Base-by-base conservation (phyloP, 2,888 invertebrate genomes). In the Drosophila quinaria region DNA sequence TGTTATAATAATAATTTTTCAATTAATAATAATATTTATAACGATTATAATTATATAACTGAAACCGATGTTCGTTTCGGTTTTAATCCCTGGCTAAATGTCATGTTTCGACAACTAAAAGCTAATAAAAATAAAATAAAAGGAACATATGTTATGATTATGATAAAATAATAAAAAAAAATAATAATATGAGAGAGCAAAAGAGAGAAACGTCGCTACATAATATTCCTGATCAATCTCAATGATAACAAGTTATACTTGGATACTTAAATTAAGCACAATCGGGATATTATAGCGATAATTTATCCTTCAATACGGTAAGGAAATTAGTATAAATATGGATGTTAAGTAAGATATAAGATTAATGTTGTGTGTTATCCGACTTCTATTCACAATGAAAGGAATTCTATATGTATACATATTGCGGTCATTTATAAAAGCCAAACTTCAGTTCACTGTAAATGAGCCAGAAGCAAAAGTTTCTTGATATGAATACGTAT, bases 401-500 rank as follows among this genome's bases (percentile, higher is more conserved):
- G 15, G 22, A 37, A 55, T n/a, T 10, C 13, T 13, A 29, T 56
- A 35, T 35, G 46, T 9, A 25, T 11, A 22, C 22, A 22, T 22
- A 44, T 44, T 31, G 25, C 35, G 56, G 56, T 56, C 56, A 46
- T 56, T 56, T 56, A 11, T 35, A 56, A 33, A 46, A 56, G 11
- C 6, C 11, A 17, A 55, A 44, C 55, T 52, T 52, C 15, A 19
- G 44, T 44, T 44, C 22, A 35, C 11, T 44, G 56, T 25, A 33
- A 50, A 35, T 35, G 50, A 37, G 50, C 2, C 9, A 22, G 33
- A 9, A 22, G 44, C 44, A 44, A 56, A 46, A 22, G 42, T 22
- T 55, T 56, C 15, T 25, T 9, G 33, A 46, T 35, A 15, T 33
- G 31, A 17, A n/a, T 29, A 41, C 17, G 11, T 33, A 33, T 25